These are phyloP conservation scores for Nephrotoma guestfalica DNA, from an alignment of 2,888 invertebrate species.

Conservation along the genomic window DNA sequence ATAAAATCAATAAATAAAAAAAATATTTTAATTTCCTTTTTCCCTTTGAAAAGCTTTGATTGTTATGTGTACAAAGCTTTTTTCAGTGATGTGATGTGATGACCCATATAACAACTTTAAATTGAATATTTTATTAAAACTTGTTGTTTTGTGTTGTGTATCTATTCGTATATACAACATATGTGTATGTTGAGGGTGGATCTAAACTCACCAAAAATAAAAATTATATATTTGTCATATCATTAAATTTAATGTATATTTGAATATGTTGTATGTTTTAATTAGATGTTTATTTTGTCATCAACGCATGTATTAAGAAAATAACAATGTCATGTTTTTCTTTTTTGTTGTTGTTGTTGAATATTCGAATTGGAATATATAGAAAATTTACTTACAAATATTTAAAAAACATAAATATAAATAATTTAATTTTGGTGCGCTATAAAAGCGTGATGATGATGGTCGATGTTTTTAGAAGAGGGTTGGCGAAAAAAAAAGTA, in stretches of 20 bases:
- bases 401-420: neutral
- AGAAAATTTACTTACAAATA: neutral
- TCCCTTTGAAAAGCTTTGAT: neutral
- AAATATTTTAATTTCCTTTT: neutral
- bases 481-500: neutral
- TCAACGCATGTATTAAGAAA: constrained; percentile 5
- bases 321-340: neutral
- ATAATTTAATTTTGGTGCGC: neutral
- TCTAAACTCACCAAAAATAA: neutral
- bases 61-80: neutral
- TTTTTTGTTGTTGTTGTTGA: neutral
- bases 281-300: constrained; percentile 11
- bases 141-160: neutral
- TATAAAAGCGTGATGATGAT: neutral
- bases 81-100: neutral
- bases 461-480: neutral
- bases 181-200: neutral
- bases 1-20: neutral
- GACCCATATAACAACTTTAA: neutral
- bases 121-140: neutral
- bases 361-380: neutral
- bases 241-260: constrained; percentile 2
- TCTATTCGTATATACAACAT: neutral
- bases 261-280: constrained; percentile 6
- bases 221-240: neutral